Evolutionary conservation across 2,888 invertebrate species (phyloP), one percentile per base, ranked within the genome.

Genomic region (Lypha dubia): DNA sequence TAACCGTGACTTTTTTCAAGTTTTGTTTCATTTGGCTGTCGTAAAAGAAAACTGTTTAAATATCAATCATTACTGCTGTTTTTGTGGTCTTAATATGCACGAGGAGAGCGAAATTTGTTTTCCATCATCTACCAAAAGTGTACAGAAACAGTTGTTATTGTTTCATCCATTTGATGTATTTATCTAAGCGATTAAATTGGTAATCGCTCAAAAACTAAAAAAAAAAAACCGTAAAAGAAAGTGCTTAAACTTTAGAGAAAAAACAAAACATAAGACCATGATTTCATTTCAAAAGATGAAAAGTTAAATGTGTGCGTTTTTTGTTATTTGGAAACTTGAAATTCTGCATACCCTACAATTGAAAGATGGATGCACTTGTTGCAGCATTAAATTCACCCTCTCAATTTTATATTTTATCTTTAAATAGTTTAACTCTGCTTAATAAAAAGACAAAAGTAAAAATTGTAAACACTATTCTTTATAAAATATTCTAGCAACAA

Each of bases 111-210:
- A 60, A 58, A 68, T 49, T 58, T 77, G n/a, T n/a, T 65, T 51
- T 41, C 70, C 44, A 62, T 60, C 49, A 67, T 58, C 38, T 24
- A 38, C 38, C 28, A 15, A 44, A 68, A 51, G 49, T 60, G 44
- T 24, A 51, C 22, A 68, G 56, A 77, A 77, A 9, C 58, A 68
- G 68, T 53, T 70, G 60, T 53, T 77, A 51, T 22, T 63, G 79
- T 51, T 65, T 38, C 28, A 41, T 49, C 13, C 49, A 79, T 49
- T 75, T 81, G 68, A 56, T 81, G 46, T 56, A 67, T 75, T 80
- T 80, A 74, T 68, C 60, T 68, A 62, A 44, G 76, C 77, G 76
- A 80, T 84, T 70, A 77, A 81, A 77, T 84, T 77, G 53, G 71
- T 81, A 81, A 81, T 74, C 73, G 76, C 49, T 76, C 28, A 28